Conservation (phyloP, 2,888 invertebrate genomes). For the Melanostoma mellinum region DNA sequence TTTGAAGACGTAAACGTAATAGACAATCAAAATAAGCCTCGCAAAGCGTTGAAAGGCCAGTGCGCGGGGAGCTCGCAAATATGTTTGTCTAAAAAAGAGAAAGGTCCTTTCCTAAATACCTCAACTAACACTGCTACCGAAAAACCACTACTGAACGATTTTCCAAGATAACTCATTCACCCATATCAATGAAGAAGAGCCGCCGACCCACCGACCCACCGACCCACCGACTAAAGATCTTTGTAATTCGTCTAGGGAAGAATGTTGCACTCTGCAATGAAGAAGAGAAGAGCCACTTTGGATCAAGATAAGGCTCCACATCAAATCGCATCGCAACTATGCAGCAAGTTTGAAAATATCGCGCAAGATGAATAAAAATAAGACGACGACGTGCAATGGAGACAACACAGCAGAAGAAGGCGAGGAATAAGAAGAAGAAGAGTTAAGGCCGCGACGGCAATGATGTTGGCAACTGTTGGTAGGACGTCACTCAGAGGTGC, state of each 20-base stretch:
- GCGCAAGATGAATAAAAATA: background rate
- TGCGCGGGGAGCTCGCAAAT: background rate
- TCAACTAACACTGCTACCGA: constrained; percentile 1
- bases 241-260: constrained; percentile 49
- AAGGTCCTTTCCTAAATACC: constrained; percentile 16
- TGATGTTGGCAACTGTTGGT: constrained; percentile 60
- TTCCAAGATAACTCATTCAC: constrained; percentile 48
- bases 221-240: constrained; percentile 35
- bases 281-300: constrained; percentile 6
- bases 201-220: background rate
- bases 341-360: constrained; percentile 24
- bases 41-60: background rate
- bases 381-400: too few relatives aligned
- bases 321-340: constrained; percentile 18
- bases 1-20: too few relatives aligned
- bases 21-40: background rate
- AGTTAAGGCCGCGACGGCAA: constrained; percentile 27
- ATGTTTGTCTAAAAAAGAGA: constrained; percentile 31
- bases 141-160: constrained; percentile 20
- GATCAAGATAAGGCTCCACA: constrained; percentile 35
- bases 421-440: constrained; percentile 5
- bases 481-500: constrained; percentile 72
- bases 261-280: constrained; percentile 14
- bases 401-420: background rate
- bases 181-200: constrained; percentile 31